A percentile compares a stretch with the other conserved stretches of the same genome.
phyloP scores from a whole-genome alignment of 1,140 invertebrate species.

The Saccostrea echinata region DNA sequence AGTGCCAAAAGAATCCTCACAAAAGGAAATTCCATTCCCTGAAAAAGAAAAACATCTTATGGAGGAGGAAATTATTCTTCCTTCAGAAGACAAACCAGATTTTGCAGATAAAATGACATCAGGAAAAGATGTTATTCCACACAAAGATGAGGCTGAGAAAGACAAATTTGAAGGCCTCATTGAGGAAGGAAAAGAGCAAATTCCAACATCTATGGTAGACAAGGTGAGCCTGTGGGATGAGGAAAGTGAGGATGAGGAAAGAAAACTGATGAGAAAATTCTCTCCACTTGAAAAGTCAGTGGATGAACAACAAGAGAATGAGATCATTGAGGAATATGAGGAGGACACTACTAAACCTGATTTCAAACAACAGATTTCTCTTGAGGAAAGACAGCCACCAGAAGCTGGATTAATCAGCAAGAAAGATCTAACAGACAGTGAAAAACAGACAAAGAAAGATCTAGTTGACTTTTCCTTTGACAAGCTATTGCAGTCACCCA shows the following conservation, averaged over 20 bases:
- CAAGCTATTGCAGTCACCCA: constrained; percentile 6
- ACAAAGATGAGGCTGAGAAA: background rate
- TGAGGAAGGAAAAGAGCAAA: constrained; percentile 53
- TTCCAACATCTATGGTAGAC: constrained; percentile 40
- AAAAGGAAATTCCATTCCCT: background rate
- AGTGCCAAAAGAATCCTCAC: background rate
- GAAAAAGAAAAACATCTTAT: constrained; percentile 1
- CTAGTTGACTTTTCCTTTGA: background rate
- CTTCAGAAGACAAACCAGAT: constrained; percentile 30
- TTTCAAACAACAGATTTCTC: constrained; percentile 21
- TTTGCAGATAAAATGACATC: background rate
- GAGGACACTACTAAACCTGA: background rate
- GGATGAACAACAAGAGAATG: constrained; percentile 55
- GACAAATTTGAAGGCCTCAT: constrained; percentile 52
- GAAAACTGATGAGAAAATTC: constrained; percentile 38
- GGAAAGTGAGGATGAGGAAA: constrained; percentile 44
- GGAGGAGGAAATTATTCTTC: background rate
- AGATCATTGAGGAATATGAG: constrained; percentile 53
- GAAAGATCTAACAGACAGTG: constrained; percentile 2
- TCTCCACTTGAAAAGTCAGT: background rate
- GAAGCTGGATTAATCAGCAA: background rate
- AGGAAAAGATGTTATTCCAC: background rate
- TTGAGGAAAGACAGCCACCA: constrained; percentile 44
- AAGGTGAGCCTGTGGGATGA: constrained; percentile 49
- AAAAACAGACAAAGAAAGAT: background rate